Base-by-base conservation (phyloP, 2,113 vertebrate genomes). In the Phalacrocorax carbo region DNA sequence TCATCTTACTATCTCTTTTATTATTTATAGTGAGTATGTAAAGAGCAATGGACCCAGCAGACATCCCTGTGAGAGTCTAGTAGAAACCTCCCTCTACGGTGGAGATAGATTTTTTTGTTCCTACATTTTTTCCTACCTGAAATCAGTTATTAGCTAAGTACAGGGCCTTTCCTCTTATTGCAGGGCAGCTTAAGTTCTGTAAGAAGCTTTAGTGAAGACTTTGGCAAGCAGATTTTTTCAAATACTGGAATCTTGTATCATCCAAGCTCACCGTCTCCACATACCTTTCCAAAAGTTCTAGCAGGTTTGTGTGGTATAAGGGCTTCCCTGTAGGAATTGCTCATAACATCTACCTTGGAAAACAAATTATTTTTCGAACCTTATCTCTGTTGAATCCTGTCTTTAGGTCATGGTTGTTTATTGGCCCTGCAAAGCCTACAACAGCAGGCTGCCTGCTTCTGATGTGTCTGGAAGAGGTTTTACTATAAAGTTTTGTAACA, bases 391-490 rank as follows among this genome's bases (percentile, higher is more conserved):
- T 72, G 55, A 72, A 87, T 60, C 12, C 11, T 69, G 11, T n/a
- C 72, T 90, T 75, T 54, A 60, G 75, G 79, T 65, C 38, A n/a
- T 1, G 7, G 30, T 14, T 8, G 10, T 49, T 58, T 77, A 48
- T 27, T 34, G 61, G 61, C 72, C 38, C 55, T 70, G 46, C 49
- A 82, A 72, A 82, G 49, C 20, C 61, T 27, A 36, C 30, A 48
- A 36, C 16, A 58, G 77, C 83, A 93, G 69, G 61, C 57, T 93
- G 94, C 65, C 81, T 91, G 69, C 81, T 82, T 94, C 69, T 89
- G 73, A 87, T 79, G 73, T 52, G 17, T 71, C 91, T 96, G 95
- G 94, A 96, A 94, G 65, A 65, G 57, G 57, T 91, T 86, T 93
- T 75, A 84, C 55, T 86, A 66, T 40, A 17, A 88, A 64, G 36